phyloP scores from a whole-genome alignment of 2,797 vertebrate species.

The Tympanoctomys barrerae region DNA sequence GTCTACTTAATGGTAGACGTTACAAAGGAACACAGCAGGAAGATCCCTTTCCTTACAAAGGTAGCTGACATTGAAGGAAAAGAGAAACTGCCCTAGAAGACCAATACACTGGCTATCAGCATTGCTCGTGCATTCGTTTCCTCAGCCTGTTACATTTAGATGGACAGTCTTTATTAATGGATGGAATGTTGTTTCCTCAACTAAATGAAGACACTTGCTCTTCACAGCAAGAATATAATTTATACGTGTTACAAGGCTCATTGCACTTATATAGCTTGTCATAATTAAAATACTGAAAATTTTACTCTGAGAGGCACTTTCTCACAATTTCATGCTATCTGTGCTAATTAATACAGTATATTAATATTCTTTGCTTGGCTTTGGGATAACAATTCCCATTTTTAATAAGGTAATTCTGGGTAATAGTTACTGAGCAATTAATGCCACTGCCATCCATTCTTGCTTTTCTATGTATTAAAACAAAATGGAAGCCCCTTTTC shows the following conservation, averaged over 20 bases:
- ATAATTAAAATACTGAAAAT: slow-evolving; percentile 54
- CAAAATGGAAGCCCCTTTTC: neutral
- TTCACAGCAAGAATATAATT: neutral
- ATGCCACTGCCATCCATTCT: neutral
- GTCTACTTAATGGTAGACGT: neutral
- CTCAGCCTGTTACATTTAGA: slow-evolving; percentile 17
- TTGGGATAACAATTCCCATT: slow-evolving; percentile 33
- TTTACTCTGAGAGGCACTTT: slow-evolving; percentile 47
- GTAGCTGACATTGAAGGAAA: neutral
- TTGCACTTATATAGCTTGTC: slow-evolving; percentile 49
- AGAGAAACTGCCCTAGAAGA: neutral
- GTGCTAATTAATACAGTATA: slow-evolving; percentile 52
- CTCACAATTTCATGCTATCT: slow-evolving; percentile 38
- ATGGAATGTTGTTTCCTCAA: neutral
- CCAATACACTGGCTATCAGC: neutral
- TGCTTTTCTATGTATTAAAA: slow-evolving; percentile 38
- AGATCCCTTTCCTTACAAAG: neutral
- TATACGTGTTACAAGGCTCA: neutral
- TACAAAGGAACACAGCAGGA: neutral
- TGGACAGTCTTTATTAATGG: neutral
- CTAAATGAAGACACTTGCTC: neutral
- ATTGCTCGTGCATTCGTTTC: neutral
- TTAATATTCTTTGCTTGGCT: slow-evolving; percentile 11
- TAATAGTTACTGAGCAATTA: slow-evolving; percentile 37
- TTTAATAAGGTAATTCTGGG: neutral